These are phyloP conservation scores for Colostygia pectinataria DNA, from an alignment of 2,888 invertebrate species.

Conservation along the genomic window DNA sequence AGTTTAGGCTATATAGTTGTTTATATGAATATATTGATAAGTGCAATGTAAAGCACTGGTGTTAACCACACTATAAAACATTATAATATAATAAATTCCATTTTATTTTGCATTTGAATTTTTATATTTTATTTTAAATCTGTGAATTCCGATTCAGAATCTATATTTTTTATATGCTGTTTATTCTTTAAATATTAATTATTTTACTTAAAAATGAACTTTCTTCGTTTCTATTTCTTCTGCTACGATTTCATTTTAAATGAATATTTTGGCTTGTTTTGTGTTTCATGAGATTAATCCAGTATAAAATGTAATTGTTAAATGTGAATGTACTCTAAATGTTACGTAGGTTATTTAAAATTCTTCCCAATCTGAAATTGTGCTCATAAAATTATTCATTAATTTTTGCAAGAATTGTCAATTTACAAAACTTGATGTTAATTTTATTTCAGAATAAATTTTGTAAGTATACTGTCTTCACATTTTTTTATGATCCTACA, in stretches of 20 bases:
- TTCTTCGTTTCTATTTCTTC: slow-evolving; percentile 17
- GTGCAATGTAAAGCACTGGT: slow-evolving; percentile 69
- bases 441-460: slow-evolving; percentile 80
- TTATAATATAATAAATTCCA: slow-evolving; percentile 66
- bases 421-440: slow-evolving; percentile 81
- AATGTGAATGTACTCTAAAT: slow-evolving; percentile 30
- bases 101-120: slow-evolving; percentile 67
- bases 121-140: slow-evolving; percentile 47
- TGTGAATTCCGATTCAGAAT: slow-evolving; percentile 60
- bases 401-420: slow-evolving; percentile 74
- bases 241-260: slow-evolving; percentile 31
- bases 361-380: slow-evolving; percentile 72
- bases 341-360: slow-evolving; percentile 46
- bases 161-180: slow-evolving; percentile 44
- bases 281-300: slow-evolving; percentile 29
- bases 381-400: slow-evolving; percentile 76
- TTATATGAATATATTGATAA: slow-evolving; percentile 78
- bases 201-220: slow-evolving; percentile 18
- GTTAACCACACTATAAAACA: slow-evolving; percentile 66
- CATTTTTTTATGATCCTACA: too few relatives aligned
- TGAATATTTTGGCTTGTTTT: slow-evolving; percentile 31
- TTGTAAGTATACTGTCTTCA: slow-evolving; percentile 51
- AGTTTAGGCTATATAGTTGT: slow-evolving; percentile 75
- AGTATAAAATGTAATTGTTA: slow-evolving; percentile 24
- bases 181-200: slow-evolving; percentile 26